These are phyloP conservation scores for Chelon labrosus DNA, from an alignment of 2,797 vertebrate species.

Conservation along the genomic window DNA sequence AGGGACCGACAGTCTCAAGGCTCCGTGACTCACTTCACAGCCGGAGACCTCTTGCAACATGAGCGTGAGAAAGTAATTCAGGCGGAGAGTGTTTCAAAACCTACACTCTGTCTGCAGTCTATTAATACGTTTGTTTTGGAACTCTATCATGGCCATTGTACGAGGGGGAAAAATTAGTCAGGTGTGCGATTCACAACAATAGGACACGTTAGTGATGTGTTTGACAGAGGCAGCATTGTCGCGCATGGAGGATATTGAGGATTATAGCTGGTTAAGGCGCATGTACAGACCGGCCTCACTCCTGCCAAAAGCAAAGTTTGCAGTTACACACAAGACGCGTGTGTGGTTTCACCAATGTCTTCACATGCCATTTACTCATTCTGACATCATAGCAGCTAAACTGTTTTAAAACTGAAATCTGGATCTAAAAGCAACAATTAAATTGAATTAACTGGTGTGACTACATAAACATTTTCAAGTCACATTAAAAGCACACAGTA, in stretches of 20 bases:
- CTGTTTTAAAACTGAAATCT: background rate
- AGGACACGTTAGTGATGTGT: conserved; percentile 54
- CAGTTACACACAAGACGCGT: conserved; percentile 39
- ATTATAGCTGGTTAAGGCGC: conserved; percentile 38
- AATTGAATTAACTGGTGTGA: background rate
- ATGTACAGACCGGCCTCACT: conserved; percentile 48
- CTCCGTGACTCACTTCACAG: conserved; percentile 84
- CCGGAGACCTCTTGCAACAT: conserved; percentile 86
- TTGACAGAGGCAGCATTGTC: conserved; percentile 66
- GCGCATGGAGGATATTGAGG: conserved; percentile 35
- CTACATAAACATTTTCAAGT: background rate
- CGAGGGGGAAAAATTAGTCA: conserved; percentile 54
- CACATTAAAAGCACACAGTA: background rate
- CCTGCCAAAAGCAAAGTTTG: conserved; percentile 49
- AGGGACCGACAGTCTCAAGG: conserved; percentile 64
- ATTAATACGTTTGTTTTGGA: conserved; percentile 79
- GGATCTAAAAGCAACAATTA: background rate
- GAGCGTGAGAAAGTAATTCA: conserved; percentile 96
- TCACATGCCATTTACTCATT: conserved; percentile 27
- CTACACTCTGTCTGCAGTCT: conserved; percentile 70
- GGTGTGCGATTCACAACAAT: conserved; percentile 73
- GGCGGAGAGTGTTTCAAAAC: conserved; percentile 82
- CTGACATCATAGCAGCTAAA: conserved; percentile 1
- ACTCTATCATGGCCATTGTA: conserved; percentile 76
- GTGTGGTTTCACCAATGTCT: conserved; percentile 38